Conservation (phyloP, 2,113 vertebrate genomes). For the Toxotes jaculatrix region DNA sequence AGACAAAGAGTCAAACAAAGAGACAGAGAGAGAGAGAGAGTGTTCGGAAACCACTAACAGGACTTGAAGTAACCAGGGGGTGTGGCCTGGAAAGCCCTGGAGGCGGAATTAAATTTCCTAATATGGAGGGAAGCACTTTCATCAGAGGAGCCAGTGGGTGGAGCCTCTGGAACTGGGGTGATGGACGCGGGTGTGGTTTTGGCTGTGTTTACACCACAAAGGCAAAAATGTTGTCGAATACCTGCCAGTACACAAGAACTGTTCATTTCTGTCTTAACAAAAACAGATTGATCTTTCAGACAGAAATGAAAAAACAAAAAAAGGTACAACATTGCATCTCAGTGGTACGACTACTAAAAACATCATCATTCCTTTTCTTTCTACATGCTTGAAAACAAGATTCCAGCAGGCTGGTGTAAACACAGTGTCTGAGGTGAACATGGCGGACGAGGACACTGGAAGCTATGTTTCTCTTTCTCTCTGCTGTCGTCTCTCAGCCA, state of each 20-base stretch:
- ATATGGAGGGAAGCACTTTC: constrained; percentile 87
- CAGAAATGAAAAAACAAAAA: neutral
- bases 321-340: neutral
- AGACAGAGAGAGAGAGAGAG: constrained; percentile 50
- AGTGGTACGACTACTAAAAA: neutral
- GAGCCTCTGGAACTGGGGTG: constrained; percentile 72
- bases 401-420: constrained; percentile 19
- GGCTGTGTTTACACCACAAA: constrained; percentile 34
- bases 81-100: constrained; percentile 54
- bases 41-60: constrained; percentile 27
- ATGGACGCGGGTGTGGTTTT: constrained; percentile 34
- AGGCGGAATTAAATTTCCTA: constrained; percentile 56
- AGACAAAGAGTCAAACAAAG: constrained; percentile 15
- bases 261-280: neutral
- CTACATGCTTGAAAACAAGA: neutral
- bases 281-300: neutral
- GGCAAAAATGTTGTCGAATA: neutral
- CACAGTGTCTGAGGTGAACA: constrained; percentile 4
- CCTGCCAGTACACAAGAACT: neutral
- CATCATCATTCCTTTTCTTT: neutral
- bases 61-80: constrained; percentile 40
- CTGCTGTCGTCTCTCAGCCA: constrained; percentile 20
- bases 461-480: constrained; percentile 34
- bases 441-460: constrained; percentile 27
- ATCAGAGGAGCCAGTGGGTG: constrained; percentile 79